Evolutionary conservation across 2,888 invertebrate genomes (phyloP), one percentile per base, ranked within the genome.

Genomic region (Sphaerophoria taeniata): DNA sequence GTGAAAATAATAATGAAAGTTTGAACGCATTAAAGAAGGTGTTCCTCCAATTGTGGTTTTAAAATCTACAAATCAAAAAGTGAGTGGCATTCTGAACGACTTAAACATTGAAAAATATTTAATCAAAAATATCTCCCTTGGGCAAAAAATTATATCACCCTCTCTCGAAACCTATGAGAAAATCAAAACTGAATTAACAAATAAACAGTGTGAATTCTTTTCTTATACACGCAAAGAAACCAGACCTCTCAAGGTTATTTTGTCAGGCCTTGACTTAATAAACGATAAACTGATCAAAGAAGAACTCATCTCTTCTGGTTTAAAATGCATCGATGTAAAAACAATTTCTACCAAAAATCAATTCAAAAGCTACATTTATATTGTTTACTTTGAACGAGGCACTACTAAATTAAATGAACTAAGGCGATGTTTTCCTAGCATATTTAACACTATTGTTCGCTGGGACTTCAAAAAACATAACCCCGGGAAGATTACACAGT

Each of bases 321-420:
- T 49, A 49, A 49, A 49, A 7, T 45, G 45, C 45, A 45, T 45
- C n/a, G 45, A 45, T 45, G 45, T 45, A n/a, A 45, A 45, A 45
- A 45, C 16, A 16, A 49, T 16, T 16, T 16, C 49, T 49, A n/a
- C n/a, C n/a, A n/a, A n/a, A n/a, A n/a, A n/a, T n/a, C n/a, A n/a
- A n/a, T n/a, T n/a, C 2, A 49, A 2, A 49, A 49, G n/a, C 45
- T n/a, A 45, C 45, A 45, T 45, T n/a, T 45, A 45, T n/a, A 45
- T 70, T 45, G 69, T 69, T 7, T 69, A 70, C 33, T 31, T 70
- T 2, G 16, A 70, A 47, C 33, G 58, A 5, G 58, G 49, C 3
- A 49, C 47, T 2, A 71, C 60, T 7, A 71, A 71, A 33, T n/a
- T n/a, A n/a, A n/a, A n/a, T n/a, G n/a, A n/a, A n/a, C n/a, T n/a